A percentile compares a stretch with the other conserved stretches of the same genome.
Evolutionary conservation across 2,888 invertebrate genomes (phyloP).

Genomic region (Eugnorisma glareosa): DNA sequence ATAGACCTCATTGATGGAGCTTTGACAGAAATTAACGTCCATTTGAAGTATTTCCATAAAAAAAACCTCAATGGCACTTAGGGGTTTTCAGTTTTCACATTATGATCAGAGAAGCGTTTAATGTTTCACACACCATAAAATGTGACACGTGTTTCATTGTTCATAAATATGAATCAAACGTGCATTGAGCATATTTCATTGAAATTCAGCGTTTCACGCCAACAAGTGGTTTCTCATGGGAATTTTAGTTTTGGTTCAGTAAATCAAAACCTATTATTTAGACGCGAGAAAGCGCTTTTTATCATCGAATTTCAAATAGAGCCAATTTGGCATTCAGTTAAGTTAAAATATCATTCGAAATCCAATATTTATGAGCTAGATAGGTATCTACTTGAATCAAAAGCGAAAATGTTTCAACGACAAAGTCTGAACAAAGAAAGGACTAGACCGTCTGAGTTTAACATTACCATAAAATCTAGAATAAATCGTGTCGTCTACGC

Average conservation of each 20-base stretch:
- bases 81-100: constrained; percentile 31
- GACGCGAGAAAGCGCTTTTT: constrained; percentile 24
- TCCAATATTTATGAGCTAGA: constrained; percentile 46
- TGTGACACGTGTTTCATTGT: constrained; percentile 40
- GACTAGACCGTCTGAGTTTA: constrained; percentile 26
- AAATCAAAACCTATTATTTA: constrained; percentile 37
- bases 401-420: constrained; percentile 39
- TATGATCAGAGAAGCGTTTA: constrained; percentile 36
- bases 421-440: constrained; percentile 46
- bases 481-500: constrained; percentile 46
- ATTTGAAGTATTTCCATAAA: constrained; percentile 35
- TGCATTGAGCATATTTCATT: constrained; percentile 32
- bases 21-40: constrained; percentile 38
- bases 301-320: constrained; percentile 14
- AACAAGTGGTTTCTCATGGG: constrained; percentile 53
- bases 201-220: constrained; percentile 16
- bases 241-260: constrained; percentile 37
- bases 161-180: constrained; percentile 40
- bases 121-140: constrained; percentile 36
- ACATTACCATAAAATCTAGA: constrained; percentile 56
- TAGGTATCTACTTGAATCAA: constrained; percentile 25
- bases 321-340: constrained; percentile 19
- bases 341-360: constrained; percentile 42
- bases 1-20: no score
- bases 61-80: constrained; percentile 12